phyloP scores from a whole-genome alignment of 2,113 vertebrate genomes.

The Lepisosteus oculatus region DNA sequence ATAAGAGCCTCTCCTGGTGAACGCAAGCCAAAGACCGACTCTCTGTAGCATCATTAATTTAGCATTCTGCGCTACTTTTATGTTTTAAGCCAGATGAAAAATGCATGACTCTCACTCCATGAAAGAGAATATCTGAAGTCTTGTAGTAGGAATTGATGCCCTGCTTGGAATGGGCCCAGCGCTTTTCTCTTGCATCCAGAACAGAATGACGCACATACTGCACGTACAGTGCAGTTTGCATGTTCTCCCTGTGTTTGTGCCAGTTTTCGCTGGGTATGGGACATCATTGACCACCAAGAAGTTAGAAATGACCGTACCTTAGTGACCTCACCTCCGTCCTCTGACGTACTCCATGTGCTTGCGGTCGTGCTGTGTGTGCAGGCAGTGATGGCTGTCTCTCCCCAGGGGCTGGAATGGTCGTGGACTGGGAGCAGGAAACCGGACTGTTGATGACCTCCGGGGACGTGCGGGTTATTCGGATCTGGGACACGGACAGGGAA shows the following conservation, averaged over 20 bases:
- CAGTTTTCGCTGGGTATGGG: slow-evolving; percentile 23
- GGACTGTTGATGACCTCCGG: slow-evolving; percentile 95
- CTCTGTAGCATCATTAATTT: no score
- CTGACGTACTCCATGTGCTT: neutral
- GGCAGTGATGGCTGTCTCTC: slow-evolving; percentile 14
- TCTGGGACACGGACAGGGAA: slow-evolving; percentile 96
- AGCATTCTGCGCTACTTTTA: neutral
- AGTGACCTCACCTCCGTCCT: no score
- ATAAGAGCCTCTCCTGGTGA: no score
- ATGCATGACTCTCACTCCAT: neutral
- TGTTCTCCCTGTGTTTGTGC: neutral
- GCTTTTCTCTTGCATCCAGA: neutral
- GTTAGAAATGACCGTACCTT: neutral
- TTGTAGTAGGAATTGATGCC: neutral
- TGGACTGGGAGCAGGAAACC: slow-evolving; percentile 97
- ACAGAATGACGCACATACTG: no score
- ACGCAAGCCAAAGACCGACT: no score
- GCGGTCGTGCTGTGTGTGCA: neutral
- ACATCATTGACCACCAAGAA: slow-evolving; percentile 22
- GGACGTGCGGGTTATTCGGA: slow-evolving; percentile 87
- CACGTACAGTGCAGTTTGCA: no score
- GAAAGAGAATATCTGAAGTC: slow-evolving; percentile 8
- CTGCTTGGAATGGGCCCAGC: neutral
- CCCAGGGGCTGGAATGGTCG: slow-evolving; percentile 92
- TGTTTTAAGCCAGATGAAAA: neutral